These are phyloP conservation scores for Anomalospiza imberbis DNA, from an alignment of 2,797 vertebrate genomes.

Conservation along the genomic window DNA sequence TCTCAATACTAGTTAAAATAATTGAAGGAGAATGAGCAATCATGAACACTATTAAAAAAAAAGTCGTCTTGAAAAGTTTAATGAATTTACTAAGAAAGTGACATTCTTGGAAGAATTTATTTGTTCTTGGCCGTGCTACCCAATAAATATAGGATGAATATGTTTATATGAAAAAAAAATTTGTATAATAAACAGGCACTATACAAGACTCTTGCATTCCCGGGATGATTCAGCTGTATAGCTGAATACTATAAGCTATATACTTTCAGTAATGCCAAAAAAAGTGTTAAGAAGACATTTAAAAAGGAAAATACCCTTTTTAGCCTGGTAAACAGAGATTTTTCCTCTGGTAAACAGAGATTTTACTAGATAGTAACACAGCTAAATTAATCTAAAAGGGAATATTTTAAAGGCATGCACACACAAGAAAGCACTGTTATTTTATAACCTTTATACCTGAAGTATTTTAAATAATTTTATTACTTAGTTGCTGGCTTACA, in stretches of 20 bases:
- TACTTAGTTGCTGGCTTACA: background rate
- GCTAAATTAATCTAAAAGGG: background rate
- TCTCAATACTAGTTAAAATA: background rate
- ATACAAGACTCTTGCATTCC: background rate
- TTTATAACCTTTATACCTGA: background rate
- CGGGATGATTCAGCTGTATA: background rate
- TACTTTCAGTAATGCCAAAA: background rate
- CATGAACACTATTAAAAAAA: background rate
- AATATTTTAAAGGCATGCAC: background rate
- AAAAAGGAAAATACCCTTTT: background rate
- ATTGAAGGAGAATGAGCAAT: background rate
- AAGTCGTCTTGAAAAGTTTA: background rate
- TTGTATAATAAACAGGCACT: background rate
- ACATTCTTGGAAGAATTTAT: background rate
- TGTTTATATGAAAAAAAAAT: background rate
- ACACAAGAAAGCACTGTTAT: background rate
- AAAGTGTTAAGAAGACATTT: background rate
- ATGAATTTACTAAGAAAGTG: background rate
- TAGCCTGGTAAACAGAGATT: background rate
- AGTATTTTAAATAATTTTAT: background rate
- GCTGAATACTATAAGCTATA: too few relatives aligned
- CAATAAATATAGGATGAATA: background rate
- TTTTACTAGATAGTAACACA: background rate
- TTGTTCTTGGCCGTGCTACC: background rate
- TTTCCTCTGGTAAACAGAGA: background rate